Conservation (phyloP, 92 coral and sea anemone genomes). For the Bergia sp. region DNA sequence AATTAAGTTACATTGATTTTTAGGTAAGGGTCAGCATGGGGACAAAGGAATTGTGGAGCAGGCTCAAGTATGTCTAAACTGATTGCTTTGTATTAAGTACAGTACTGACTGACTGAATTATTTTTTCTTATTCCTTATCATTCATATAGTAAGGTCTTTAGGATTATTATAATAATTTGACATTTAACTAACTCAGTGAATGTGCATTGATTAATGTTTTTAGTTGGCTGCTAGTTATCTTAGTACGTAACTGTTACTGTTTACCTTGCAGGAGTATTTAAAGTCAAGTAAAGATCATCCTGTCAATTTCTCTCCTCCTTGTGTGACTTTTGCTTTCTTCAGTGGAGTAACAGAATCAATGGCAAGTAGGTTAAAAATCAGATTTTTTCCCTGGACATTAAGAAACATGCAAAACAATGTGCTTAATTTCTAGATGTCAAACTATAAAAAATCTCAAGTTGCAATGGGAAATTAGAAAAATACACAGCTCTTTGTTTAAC, state of each 20-base stretch:
- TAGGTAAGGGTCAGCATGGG: conserved; percentile 93
- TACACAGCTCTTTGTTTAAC: no score
- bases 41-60: conserved; percentile 78
- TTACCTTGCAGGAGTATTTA: conserved; percentile 67
- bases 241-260: background rate
- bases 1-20: background rate
- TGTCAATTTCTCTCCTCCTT: conserved; percentile 73
- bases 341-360: conserved; percentile 91
- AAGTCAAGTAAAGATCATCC: conserved; percentile 70
- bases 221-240: no score
- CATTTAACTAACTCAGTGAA: background rate
- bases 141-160: no score
- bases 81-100: background rate
- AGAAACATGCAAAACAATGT: no score
- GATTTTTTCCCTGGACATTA: no score
- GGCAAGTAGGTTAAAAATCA: conserved; percentile 74
- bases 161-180: background rate
- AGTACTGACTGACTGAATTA: no score
- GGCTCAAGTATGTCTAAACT: conserved; percentile 61
- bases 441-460: no score
- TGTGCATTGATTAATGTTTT: background rate
- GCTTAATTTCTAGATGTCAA: no score
- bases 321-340: conserved; percentile 72
- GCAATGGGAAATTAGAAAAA: no score
- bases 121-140: no score